Percentiles rank a stretch among this genome's conserved stretches.
Evolutionary conservation across 2,113 vertebrate genomes (phyloP).

Genomic region (Thunnus maccoyii): DNA sequence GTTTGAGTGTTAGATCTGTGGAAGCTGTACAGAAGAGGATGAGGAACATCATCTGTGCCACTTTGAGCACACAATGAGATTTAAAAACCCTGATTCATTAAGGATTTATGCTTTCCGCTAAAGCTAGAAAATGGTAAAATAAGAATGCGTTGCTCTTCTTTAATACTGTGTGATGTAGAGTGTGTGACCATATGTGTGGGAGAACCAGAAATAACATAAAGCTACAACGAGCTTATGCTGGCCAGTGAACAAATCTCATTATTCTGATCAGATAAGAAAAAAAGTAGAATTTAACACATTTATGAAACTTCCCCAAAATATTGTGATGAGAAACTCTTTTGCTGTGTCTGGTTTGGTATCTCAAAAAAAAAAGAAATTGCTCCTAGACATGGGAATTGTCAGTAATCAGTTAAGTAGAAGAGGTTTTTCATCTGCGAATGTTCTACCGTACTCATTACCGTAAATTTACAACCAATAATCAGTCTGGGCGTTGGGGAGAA

Average conservation of each 20-base stretch:
- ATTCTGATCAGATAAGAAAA: no score
- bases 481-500: constrained; percentile 16
- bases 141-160: not conserved
- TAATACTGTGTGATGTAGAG: not conserved
- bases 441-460: constrained; percentile 6
- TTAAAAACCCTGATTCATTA: constrained; percentile 5
- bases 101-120: not conserved
- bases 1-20: constrained; percentile 20
- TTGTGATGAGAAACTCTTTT: not conserved
- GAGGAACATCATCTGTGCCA: not conserved
- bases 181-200: not conserved
- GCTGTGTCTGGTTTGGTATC: constrained; percentile 3
- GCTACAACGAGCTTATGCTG: no score
- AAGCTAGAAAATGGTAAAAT: constrained; percentile 15
- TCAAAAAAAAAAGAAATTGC: no score
- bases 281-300: no score
- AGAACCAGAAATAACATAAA: no score
- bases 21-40: constrained; percentile 8
- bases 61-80: not conserved
- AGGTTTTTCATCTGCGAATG: constrained; percentile 3
- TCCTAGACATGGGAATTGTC: no score
- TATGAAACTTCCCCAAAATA: no score
- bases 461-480: constrained; percentile 41
- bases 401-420: no score
- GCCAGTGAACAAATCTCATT: no score